Conservation (phyloP, 1,140 invertebrate genomes). For the Cotesia chilonis region DNA sequence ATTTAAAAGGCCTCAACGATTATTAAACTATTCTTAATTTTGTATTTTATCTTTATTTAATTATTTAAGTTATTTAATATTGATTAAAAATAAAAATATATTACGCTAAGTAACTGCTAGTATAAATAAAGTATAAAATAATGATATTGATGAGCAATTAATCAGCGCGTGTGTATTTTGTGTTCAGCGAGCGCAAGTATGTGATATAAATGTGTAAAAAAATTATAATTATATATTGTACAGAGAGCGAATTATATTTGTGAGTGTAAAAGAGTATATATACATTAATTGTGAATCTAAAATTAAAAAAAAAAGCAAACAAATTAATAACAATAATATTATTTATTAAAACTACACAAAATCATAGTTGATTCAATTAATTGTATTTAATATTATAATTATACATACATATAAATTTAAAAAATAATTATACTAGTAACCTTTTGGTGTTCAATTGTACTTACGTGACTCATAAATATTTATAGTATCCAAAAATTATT, state of each 20-base stretch:
- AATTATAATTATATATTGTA: conserved; percentile 47
- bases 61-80: neutral
- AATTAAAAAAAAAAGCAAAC: conserved; percentile 45
- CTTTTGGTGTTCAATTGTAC: conserved; percentile 65
- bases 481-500: conserved; percentile 51
- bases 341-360: conserved; percentile 44
- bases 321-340: conserved; percentile 48
- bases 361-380: conserved; percentile 35
- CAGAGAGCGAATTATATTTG: conserved; percentile 55
- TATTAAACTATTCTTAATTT: neutral
- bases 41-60: conserved; percentile 13
- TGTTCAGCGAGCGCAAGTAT: conserved; percentile 33
- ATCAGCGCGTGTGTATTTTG: conserved; percentile 24
- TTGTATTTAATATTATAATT: conserved; percentile 34
- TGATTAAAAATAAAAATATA: conserved; percentile 3
- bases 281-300: conserved; percentile 25
- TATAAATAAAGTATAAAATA: neutral
- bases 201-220: conserved; percentile 38
- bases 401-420: conserved; percentile 45
- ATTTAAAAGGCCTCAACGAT: conserved; percentile 28
- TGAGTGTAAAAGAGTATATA: conserved; percentile 38
- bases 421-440: conserved; percentile 56
- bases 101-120: too few relatives aligned
- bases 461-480: conserved; percentile 64
- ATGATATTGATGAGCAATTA: conserved; percentile 24